Conservation (phyloP, 2,888 invertebrate genomes). For the Acholoe squamosa region DNA sequence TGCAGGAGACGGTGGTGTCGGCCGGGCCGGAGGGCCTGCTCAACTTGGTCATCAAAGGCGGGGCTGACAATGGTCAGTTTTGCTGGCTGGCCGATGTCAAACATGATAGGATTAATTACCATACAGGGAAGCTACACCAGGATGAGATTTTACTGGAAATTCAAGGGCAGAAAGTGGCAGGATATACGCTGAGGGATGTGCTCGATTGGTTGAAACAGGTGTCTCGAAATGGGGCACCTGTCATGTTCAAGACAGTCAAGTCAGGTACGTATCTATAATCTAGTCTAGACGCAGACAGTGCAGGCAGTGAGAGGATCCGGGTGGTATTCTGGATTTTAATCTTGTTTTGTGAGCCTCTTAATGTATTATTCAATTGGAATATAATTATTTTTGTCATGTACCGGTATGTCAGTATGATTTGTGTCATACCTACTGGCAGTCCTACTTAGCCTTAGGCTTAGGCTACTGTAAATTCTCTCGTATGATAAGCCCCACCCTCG, state of each 20-base stretch:
- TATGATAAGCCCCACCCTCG: too few relatives aligned
- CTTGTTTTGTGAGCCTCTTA: too few relatives aligned
- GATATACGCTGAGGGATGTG: constrained; percentile 86
- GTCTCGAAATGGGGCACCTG: constrained; percentile 85
- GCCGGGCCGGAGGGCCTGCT: constrained; percentile 83
- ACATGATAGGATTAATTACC: constrained; percentile 79
- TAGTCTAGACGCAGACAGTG: too few relatives aligned
- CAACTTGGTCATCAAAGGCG: constrained; percentile 84
- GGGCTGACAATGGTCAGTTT: constrained; percentile 84
- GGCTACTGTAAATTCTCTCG: too few relatives aligned
- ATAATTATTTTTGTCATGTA: too few relatives aligned
- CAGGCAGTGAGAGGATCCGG: too few relatives aligned
- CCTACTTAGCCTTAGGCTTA: too few relatives aligned
- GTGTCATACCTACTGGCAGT: too few relatives aligned
- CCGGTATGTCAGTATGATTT: too few relatives aligned
- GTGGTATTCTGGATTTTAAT: too few relatives aligned
- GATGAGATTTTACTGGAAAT: constrained; percentile 85
- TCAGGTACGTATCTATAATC: constrained; percentile 84
- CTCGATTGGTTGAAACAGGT: constrained; percentile 85
- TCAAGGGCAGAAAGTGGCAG: constrained; percentile 86
- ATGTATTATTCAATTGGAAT: too few relatives aligned
- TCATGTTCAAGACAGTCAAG: constrained; percentile 85
- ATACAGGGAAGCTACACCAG: constrained; percentile 79
- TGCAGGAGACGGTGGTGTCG: constrained; percentile 84
- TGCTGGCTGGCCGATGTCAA: constrained; percentile 79